Percentiles rank a stretch among this genome's conserved stretches.
phyloP scores from a whole-genome alignment of 2,888 invertebrate species.

The Eledone cirrhosa region DNA sequence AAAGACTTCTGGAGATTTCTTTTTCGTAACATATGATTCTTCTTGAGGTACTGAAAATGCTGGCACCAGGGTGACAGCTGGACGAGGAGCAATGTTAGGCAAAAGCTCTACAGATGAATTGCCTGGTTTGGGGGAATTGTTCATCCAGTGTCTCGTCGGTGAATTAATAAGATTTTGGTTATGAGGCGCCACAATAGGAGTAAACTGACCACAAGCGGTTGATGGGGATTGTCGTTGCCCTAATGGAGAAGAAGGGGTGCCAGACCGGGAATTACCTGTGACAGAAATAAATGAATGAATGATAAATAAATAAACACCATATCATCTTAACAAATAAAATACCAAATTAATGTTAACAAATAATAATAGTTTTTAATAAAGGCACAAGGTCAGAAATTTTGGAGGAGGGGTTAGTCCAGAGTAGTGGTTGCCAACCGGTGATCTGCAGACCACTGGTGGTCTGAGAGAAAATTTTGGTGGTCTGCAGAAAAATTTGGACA shows the following conservation, averaged over 20 bases:
- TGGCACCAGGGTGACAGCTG: constrained; percentile 38
- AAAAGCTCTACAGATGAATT: constrained; percentile 60
- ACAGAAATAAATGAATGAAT: background rate
- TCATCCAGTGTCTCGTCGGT: constrained; percentile 58
- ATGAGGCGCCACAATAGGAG: constrained; percentile 76
- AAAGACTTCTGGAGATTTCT: background rate
- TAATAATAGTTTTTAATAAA: no score
- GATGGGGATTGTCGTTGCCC: constrained; percentile 55
- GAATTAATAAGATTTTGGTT: constrained; percentile 53
- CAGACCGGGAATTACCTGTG: constrained; percentile 81
- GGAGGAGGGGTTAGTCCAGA: no score
- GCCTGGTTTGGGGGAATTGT: constrained; percentile 56
- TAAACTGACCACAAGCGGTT: constrained; percentile 72
- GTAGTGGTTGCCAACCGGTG: no score
- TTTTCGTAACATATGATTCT: background rate
- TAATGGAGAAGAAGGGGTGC: constrained; percentile 77
- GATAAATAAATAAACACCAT: background rate
- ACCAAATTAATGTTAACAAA: no score
- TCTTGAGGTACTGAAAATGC: constrained; percentile 47
- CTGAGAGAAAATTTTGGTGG: no score
- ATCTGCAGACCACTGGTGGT: no score
- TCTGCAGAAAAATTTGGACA: no score
- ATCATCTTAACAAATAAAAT: no score
- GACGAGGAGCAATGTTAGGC: constrained; percentile 57
- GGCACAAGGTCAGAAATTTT: no score